Conservation (phyloP, 2,888 invertebrate genomes). For the Rugalucina vietnamica region DNA sequence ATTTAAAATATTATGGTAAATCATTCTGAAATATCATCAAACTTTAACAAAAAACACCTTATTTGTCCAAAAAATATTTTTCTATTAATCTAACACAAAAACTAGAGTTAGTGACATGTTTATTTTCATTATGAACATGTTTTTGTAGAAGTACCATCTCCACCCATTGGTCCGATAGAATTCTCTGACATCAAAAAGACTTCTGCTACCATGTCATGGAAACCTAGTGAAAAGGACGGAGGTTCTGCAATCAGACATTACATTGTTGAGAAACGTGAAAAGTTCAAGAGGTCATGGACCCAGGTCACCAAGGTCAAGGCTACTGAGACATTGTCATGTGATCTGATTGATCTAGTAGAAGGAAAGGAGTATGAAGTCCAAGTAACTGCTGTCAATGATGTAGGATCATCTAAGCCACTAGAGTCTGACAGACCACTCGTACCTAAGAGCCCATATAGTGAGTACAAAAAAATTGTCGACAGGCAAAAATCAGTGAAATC, state of each 20-base stretch:
- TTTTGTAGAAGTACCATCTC: slow-evolving; percentile 74
- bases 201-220: slow-evolving; percentile 71
- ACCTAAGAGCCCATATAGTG: slow-evolving; percentile 80
- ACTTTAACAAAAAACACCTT: no score
- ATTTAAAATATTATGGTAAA: no score
- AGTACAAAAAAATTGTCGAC: no score
- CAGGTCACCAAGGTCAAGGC: slow-evolving; percentile 67
- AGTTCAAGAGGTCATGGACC: slow-evolving; percentile 74
- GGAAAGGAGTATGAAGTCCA: slow-evolving; percentile 94
- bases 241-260: slow-evolving; percentile 92
- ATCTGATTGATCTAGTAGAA: slow-evolving; percentile 87
- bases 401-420: slow-evolving; percentile 91
- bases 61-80: no score
- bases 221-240: slow-evolving; percentile 87
- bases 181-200: slow-evolving; percentile 72
- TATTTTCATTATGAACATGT: no score
- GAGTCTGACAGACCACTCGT: slow-evolving; percentile 72
- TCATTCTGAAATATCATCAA: no score
- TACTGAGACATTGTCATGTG: slow-evolving; percentile 64
- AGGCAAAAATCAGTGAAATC: no score
- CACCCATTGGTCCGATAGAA: slow-evolving; percentile 75
- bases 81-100: no score
- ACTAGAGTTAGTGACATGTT: no score
- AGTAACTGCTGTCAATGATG: slow-evolving; percentile 92
- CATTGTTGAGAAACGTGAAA: slow-evolving; percentile 91